These are phyloP conservation scores for Pelobates cultripes DNA, from an alignment of 2,797 vertebrate species.

Conservation along the genomic window DNA sequence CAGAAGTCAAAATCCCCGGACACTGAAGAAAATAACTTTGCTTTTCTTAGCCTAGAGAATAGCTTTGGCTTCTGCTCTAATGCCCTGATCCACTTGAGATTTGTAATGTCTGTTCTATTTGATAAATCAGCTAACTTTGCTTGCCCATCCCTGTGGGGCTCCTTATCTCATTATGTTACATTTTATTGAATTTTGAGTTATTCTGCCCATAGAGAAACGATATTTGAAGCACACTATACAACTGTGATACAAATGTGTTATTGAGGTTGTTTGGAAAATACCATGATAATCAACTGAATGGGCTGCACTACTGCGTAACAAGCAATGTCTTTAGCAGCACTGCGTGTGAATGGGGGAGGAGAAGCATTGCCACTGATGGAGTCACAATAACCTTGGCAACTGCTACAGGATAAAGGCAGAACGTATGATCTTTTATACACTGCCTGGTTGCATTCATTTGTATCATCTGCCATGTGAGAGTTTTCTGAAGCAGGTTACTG, in stretches of 20 bases:
- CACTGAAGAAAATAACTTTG: too few species aligned
- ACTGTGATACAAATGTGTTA: neutral
- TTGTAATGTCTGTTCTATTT: too few species aligned
- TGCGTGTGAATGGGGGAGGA: conserved; percentile 35
- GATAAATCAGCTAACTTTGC: too few species aligned
- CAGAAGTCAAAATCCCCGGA: too few species aligned
- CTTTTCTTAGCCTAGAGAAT: too few species aligned
- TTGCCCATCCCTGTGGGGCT: too few species aligned
- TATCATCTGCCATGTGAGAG: neutral
- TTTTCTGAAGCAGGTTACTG: neutral
- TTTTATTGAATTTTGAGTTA: too few species aligned
- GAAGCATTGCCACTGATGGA: conserved; percentile 13
- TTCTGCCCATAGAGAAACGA: too few species aligned
- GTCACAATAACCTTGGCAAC: conserved; percentile 49
- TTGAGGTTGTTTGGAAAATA: neutral
- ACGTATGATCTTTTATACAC: conserved; percentile 34
- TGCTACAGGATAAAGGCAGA: conserved; percentile 43
- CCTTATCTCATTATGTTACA: too few species aligned
- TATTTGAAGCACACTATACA: neutral
- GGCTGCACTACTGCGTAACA: conserved; percentile 9
- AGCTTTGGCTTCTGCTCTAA: too few species aligned
- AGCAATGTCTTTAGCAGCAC: conserved; percentile 37
- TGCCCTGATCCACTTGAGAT: too few species aligned
- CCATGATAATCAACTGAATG: conserved; percentile 10
- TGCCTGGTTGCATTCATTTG: conserved; percentile 26